Conservation (phyloP, 2,888 invertebrate species). For the Lysandra coridon region DNA sequence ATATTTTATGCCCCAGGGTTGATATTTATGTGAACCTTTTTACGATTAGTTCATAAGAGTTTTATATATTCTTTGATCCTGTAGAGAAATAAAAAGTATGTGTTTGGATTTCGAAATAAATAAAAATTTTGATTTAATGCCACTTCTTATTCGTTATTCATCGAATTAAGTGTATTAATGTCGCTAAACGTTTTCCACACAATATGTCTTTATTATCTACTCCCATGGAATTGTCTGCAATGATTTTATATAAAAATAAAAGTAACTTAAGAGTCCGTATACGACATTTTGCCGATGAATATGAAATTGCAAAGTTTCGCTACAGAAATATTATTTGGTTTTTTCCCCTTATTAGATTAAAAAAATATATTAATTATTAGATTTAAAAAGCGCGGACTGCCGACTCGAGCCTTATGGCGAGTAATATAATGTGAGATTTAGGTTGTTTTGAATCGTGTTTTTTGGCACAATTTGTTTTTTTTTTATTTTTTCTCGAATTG, state of each 20-base stretch:
- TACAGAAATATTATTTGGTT: no score
- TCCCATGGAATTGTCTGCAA: background rate
- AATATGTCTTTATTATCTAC: background rate
- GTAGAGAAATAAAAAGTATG: background rate
- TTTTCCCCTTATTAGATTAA: no score
- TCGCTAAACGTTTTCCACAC: background rate
- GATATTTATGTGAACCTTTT: background rate
- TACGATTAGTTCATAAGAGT: background rate
- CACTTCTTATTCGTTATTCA: background rate
- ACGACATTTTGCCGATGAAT: no score
- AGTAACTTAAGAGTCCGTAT: background rate
- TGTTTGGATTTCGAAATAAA: background rate
- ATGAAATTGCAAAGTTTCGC: no score
- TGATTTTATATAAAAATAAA: background rate
- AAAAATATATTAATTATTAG: no score
- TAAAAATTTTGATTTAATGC: background rate
- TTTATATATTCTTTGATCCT: background rate
- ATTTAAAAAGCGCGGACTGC: no score
- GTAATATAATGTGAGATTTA: no score
- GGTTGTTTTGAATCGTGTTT: no score
- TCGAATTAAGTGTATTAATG: background rate
- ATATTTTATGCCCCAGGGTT: constrained; percentile 4
- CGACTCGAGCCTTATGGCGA: no score
- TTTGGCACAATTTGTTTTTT: no score
- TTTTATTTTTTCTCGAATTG: no score